These are phyloP conservation scores for Panulirus ornatus DNA, from an alignment of 1,140 invertebrate genomes.

Conservation along the genomic window DNA sequence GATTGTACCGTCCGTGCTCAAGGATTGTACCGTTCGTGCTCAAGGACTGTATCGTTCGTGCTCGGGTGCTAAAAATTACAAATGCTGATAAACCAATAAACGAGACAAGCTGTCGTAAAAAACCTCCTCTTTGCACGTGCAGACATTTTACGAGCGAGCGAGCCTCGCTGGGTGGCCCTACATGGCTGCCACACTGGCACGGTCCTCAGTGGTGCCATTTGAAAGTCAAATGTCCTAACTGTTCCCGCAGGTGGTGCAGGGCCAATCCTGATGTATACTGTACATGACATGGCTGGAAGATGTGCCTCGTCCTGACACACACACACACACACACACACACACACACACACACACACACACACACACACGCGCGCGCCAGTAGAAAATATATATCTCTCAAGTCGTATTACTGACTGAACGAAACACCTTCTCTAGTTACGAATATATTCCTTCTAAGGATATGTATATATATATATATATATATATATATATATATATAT, in stretches of 20 bases:
- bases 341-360: conserved; percentile 27
- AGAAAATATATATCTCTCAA: not conserved
- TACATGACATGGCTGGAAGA: no score
- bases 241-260: not conserved
- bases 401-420: not conserved
- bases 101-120: no score
- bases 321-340: conserved; percentile 21
- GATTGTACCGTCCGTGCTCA: no score
- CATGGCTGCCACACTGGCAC: not conserved
- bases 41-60: no score
- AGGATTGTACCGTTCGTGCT: no score
- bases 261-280: not conserved
- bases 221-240: not conserved
- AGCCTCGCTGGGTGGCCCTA: no score
- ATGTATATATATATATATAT: not conserved
- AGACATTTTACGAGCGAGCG: no score
- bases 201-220: not conserved
- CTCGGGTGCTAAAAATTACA: no score
- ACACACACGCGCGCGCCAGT: not conserved
- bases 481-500: conserved; percentile 31
- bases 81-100: no score
- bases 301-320: no score
- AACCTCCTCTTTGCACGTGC: no score
- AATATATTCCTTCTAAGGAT: not conserved
- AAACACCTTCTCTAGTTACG: no score